Percentiles rank a stretch among this genome's conserved stretches.
phyloP scores from a whole-genome alignment of 2,888 invertebrate genomes.

The Leucophenga maculata region DNA sequence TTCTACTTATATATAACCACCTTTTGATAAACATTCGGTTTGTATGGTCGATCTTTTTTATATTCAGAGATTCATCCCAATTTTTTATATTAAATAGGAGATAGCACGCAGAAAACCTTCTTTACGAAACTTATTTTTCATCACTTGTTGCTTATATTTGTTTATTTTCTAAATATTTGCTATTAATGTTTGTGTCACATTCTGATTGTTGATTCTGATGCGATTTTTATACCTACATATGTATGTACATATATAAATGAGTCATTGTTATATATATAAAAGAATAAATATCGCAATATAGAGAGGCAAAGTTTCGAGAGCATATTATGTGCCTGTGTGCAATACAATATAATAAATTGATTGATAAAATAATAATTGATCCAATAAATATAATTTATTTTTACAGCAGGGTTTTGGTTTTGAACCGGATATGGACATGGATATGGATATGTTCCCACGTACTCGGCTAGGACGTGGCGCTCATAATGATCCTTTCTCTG shows the following conservation, averaged over 20 bases:
- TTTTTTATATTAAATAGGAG: too few relatives aligned
- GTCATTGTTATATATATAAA: conserved; percentile 58
- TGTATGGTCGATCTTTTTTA: too few relatives aligned
- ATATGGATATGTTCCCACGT: conserved; percentile 69
- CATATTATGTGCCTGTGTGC: background rate
- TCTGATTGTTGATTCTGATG: conserved; percentile 9
- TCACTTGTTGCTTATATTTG: conserved; percentile 51
- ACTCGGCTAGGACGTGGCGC: conserved; percentile 66
- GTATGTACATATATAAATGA: conserved; percentile 36
- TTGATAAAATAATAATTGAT: background rate
- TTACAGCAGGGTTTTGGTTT: conserved; percentile 70
- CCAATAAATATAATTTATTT: conserved; percentile 9
- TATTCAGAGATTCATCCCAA: too few relatives aligned
- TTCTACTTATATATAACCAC: too few relatives aligned
- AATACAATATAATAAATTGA: background rate
- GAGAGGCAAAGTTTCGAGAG: background rate
- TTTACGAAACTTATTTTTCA: conserved; percentile 44
- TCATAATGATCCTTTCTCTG: conserved; percentile 70
- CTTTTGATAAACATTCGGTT: too few relatives aligned
- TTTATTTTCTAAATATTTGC: background rate
- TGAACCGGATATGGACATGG: conserved; percentile 67
- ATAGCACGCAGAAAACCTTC: too few relatives aligned
- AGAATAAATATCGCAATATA: background rate
- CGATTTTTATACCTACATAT: conserved; percentile 31
- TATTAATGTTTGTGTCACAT: background rate